phyloP scores from a whole-genome alignment of 1,140 invertebrate species.

The Oedothorax gibbosus region DNA sequence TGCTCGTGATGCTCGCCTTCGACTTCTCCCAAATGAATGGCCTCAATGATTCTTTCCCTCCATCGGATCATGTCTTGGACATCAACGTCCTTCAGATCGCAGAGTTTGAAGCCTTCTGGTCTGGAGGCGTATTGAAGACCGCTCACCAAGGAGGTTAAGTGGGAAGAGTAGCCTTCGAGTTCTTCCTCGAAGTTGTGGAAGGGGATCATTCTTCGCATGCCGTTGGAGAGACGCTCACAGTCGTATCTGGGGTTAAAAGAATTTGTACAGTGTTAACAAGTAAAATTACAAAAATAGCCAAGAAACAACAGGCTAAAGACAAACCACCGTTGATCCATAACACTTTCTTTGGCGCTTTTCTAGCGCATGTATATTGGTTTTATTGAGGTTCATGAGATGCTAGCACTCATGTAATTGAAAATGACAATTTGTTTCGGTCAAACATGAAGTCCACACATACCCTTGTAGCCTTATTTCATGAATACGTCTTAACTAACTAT shows the following conservation, averaged over 20 bases:
- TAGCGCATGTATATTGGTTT: too few species aligned
- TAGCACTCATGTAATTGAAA: too few species aligned
- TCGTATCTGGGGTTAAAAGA: constrained; percentile 28
- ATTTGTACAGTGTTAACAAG: too few species aligned
- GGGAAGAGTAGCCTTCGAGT: constrained; percentile 75
- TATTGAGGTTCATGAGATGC: too few species aligned
- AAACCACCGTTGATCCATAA: too few species aligned
- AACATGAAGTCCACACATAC: too few species aligned
- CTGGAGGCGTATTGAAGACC: constrained; percentile 76
- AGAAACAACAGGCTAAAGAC: too few species aligned
- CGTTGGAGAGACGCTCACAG: constrained; percentile 52
- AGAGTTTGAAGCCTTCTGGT: constrained; percentile 70
- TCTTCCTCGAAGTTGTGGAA: constrained; percentile 60
- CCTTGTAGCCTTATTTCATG: too few species aligned
- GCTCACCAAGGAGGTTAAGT: constrained; percentile 73
- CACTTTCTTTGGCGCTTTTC: too few species aligned
- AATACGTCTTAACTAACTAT: too few species aligned
- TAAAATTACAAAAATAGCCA: too few species aligned
- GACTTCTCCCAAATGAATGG: constrained; percentile 54
- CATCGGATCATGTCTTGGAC: constrained; percentile 69
- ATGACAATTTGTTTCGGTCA: too few species aligned
- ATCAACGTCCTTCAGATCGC: constrained; percentile 67
- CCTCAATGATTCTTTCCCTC: constrained; percentile 61
- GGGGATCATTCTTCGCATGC: constrained; percentile 47
- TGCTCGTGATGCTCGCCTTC: constrained; percentile 39